These are phyloP conservation scores for Dasysyrphus albostriatus DNA, from an alignment of 2,888 invertebrate genomes.

Conservation along the genomic window DNA sequence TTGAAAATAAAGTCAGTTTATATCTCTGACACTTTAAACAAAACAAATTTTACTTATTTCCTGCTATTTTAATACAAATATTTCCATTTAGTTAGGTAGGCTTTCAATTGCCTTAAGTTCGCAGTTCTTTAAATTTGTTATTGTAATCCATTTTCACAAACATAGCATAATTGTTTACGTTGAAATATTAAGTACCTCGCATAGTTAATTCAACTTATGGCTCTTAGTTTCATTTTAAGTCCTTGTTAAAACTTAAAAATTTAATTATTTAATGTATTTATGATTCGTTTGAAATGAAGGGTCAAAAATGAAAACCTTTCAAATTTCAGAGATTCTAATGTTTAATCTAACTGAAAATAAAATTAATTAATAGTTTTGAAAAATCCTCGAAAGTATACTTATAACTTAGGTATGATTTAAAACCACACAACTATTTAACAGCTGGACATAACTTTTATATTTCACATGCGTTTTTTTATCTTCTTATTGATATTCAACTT, in stretches of 20 bases:
- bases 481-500: background rate
- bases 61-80: too few relatives aligned
- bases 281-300: background rate
- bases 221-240: too few relatives aligned
- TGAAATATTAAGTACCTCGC: too few relatives aligned
- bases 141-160: background rate
- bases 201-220: too few relatives aligned
- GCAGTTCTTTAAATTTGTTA: too few relatives aligned
- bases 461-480: slow-evolving; percentile 6
- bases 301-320: background rate
- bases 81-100: too few relatives aligned
- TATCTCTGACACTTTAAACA: background rate
- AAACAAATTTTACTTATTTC: too few relatives aligned
- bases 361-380: background rate
- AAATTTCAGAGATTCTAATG: slow-evolving; percentile 3
- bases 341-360: background rate
- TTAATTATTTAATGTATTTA: background rate
- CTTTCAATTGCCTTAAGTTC: too few relatives aligned
- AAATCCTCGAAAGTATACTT: background rate
- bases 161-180: too few relatives aligned
- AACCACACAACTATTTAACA: background rate
- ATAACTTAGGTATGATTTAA: background rate
- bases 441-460: background rate
- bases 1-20: background rate
- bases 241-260: too few relatives aligned